A percentile compares a stretch with the other conserved stretches of the same genome.
These are phyloP conservation scores for Ariolimax columbianus DNA, from an alignment of 2,888 invertebrate genomes.

Conservation along the genomic window DNA sequence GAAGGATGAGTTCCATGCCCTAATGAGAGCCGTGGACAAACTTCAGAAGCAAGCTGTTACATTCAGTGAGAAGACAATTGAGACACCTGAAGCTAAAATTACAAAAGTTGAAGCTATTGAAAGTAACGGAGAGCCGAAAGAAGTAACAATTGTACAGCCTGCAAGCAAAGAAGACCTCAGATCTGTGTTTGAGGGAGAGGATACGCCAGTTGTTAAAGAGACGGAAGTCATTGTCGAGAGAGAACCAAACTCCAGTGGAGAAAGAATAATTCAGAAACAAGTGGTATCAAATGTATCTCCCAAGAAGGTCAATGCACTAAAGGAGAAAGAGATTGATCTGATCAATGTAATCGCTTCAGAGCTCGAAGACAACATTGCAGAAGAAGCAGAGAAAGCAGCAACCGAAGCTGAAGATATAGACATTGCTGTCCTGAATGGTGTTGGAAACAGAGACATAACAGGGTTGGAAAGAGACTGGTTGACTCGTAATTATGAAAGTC, in stretches of 20 bases:
- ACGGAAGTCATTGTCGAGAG: constrained; percentile 21
- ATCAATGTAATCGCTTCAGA: constrained; percentile 9
- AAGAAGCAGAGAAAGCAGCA: not conserved
- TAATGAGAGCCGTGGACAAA: constrained; percentile 55
- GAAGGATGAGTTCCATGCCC: constrained; percentile 54
- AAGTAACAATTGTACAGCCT: constrained; percentile 11
- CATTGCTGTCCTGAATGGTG: constrained; percentile 8
- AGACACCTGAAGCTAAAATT: not conserved
- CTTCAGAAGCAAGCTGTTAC: constrained; percentile 51
- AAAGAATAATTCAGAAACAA: not conserved
- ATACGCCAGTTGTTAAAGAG: constrained; percentile 34
- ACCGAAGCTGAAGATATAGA: not conserved
- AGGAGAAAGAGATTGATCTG: not conserved
- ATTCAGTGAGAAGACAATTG: constrained; percentile 10
- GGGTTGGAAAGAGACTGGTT: not conserved
- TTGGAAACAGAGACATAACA: not conserved
- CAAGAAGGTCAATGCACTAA: not conserved
- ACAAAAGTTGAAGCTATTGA: not conserved
- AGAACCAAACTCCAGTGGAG: not conserved
- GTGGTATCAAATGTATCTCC: not conserved
- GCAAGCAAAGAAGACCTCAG: constrained; percentile 39
- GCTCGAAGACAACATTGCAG: constrained; percentile 11
- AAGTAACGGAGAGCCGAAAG: not conserved
- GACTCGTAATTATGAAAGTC: not conserved
- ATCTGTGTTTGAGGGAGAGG: constrained; percentile 10